A percentile compares a stretch with the other conserved stretches of the same genome.
phyloP scores from a whole-genome alignment of 2,797 vertebrate species.

The Strix occidentalis region DNA sequence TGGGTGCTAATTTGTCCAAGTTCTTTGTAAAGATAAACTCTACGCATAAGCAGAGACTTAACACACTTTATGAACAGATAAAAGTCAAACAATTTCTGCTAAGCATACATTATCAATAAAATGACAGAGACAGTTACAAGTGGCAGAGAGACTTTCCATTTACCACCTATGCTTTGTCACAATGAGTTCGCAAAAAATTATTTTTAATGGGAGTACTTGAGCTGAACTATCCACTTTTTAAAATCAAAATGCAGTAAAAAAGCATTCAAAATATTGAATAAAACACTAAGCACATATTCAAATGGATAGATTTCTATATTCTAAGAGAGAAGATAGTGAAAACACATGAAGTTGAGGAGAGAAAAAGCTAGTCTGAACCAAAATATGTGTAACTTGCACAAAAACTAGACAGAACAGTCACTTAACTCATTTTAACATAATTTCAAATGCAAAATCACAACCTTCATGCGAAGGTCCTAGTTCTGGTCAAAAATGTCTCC shows the following conservation, averaged over 20 bases:
- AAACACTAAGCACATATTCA: neutral
- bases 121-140: neutral
- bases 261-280: neutral
- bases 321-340: neutral
- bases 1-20: neutral
- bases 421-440: neutral
- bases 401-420: neutral
- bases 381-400: neutral
- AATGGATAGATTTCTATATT: neutral
- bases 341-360: neutral
- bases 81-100: neutral
- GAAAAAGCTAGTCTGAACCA: neutral
- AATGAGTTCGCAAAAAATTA: neutral
- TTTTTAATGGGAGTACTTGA: neutral
- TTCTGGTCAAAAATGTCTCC: neutral
- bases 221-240: neutral
- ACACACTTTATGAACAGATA: neutral
- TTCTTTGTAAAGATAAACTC: neutral
- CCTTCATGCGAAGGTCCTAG: neutral
- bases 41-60: neutral
- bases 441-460: neutral
- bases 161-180: neutral
- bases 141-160: neutral
- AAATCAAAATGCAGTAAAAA: neutral
- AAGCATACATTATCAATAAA: neutral